Evolutionary conservation across 1,140 invertebrate species (phyloP).

Genomic region (Drosophila lowei): DNA sequence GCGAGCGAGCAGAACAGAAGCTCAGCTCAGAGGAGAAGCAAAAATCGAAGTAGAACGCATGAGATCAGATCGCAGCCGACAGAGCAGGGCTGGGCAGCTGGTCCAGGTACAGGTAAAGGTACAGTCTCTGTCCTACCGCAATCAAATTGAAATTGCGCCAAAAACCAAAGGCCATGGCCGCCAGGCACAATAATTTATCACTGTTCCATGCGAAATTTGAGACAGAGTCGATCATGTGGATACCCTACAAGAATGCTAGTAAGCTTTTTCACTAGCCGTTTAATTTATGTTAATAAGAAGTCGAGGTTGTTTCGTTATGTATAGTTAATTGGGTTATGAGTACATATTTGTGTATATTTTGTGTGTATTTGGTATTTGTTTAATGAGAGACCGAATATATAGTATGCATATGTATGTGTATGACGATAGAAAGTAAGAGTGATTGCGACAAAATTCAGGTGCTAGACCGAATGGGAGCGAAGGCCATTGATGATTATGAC

Average conservation of each 20-base stretch:
- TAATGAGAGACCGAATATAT: too few species aligned
- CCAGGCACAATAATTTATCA: conserved; percentile 67
- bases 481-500: too few species aligned
- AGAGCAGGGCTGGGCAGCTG: conserved; percentile 4
- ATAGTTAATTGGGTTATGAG: too few species aligned
- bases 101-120: conserved; percentile 45
- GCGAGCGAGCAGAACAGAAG: not conserved
- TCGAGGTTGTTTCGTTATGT: too few species aligned
- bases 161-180: conserved; percentile 39
- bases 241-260: not conserved
- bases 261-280: too few species aligned
- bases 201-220: conserved; percentile 1
- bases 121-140: conserved; percentile 65
- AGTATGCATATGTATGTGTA: too few species aligned
- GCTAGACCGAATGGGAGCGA: too few species aligned
- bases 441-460: too few species aligned
- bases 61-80: conserved; percentile 17
- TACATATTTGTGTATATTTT: too few species aligned
- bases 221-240: not conserved
- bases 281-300: too few species aligned
- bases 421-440: too few species aligned
- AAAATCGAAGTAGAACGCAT: conserved; percentile 28
- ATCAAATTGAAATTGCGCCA: conserved; percentile 62
- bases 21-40: conserved; percentile 17
- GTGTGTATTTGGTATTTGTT: too few species aligned